Conservation (phyloP, 2,113 vertebrate species). For the Cyprinus carpio region DNA sequence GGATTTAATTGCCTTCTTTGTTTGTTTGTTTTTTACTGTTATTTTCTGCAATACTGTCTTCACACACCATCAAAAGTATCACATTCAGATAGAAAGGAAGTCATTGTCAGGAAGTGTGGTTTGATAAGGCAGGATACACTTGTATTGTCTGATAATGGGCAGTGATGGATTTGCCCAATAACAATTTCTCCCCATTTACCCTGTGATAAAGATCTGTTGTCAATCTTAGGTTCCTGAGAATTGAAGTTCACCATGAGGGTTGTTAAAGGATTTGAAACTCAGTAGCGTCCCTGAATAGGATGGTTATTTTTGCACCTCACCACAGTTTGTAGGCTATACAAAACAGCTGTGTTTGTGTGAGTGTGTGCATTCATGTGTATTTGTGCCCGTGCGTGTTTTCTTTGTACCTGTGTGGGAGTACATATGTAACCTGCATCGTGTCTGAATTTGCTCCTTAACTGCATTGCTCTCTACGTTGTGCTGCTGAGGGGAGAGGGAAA, state of each 20-base stretch:
- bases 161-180: background rate
- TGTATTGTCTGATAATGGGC: background rate
- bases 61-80: background rate
- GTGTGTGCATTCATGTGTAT: background rate
- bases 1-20: background rate
- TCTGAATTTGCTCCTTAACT: conserved; percentile 30
- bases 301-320: background rate
- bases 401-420: background rate
- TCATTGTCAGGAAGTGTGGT: background rate
- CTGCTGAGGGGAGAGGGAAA: conserved; percentile 77
- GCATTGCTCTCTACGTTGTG: conserved; percentile 75
- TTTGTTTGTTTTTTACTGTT: background rate
- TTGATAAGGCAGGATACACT: background rate
- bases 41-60: background rate
- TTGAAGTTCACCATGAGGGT: background rate
- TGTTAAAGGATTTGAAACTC: background rate
- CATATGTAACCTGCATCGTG: background rate
- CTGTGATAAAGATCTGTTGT: background rate
- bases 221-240: background rate
- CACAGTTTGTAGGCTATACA: background rate
- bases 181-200: background rate
- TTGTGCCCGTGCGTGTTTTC: background rate
- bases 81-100: background rate
- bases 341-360: conserved; percentile 14
- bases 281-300: background rate